Base-by-base conservation (phyloP, 1,140 invertebrate genomes). In the Mactra quadrangularis region DNA sequence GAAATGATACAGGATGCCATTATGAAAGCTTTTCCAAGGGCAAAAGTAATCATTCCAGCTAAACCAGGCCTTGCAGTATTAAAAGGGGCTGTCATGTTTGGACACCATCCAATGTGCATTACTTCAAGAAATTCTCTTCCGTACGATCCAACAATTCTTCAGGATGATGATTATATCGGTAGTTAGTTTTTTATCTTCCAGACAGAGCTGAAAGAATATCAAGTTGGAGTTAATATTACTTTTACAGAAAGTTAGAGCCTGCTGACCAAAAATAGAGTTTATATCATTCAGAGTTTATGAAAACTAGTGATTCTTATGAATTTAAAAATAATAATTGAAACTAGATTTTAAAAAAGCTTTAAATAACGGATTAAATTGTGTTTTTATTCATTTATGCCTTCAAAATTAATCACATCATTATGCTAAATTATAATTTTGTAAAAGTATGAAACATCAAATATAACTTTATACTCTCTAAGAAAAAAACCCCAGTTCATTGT, bases 221-320 rank as follows among this genome's bases (percentile, higher is more conserved):
- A 75, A 7, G 87, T 87, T 0, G 87, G 85, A 45, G 87, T 86
- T 15, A 88, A 85, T 45, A 87, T 88, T 81, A 87, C 87, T 50
- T 84, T 87, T 66, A 85, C 85, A 4, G 87, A 84, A 50, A 87
- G 85, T 4, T 85, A 87, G 52, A 45, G 72, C 0, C 59, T 57
- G 15, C 75, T 70, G n/a, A 83, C 55, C 17, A 84, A 75, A 19
- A 82, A 82, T 35, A 55, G 59, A 35, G 74, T 72, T 22, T 86
- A n/a, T n/a, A n/a, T n/a, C n/a, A 74, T 55, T 88, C 86, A 76
- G 85, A 89, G 52, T 85, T 87, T 45, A 50, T 87, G 0, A 82
- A 74, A 52, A 41, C 6, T 15, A n/a, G n/a, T n/a, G n/a, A n/a
- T n/a, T n/a, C n/a, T n/a, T n/a, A n/a, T n/a, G n/a, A n/a, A n/a